Conservation (phyloP, 2,113 vertebrate species). For the Scytalopus superciliaris region DNA sequence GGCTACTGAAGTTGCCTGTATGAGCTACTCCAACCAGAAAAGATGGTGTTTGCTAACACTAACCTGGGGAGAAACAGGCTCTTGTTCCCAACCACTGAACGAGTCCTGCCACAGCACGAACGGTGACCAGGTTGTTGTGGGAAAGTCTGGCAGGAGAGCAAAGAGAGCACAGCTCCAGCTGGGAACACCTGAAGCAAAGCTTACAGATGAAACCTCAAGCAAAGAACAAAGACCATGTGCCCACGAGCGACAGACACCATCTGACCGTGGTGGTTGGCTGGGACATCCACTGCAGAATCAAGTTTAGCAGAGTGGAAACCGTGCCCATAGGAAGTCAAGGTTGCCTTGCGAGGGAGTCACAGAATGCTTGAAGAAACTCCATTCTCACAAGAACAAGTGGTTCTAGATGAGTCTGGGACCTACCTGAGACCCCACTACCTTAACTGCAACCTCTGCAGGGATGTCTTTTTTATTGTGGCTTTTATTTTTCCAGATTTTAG, state of each 20-base stretch:
- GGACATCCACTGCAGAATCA: neutral
- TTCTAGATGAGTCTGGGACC: neutral
- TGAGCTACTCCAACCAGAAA: neutral
- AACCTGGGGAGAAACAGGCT: neutral
- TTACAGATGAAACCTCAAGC: neutral
- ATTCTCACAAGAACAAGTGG: rapidly evolving
- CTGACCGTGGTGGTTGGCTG: neutral
- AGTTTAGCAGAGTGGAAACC: neutral
- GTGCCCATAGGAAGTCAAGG: neutral
- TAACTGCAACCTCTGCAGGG: too few species aligned
- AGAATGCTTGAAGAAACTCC: neutral
- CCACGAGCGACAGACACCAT: neutral
- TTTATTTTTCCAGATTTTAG: neutral
- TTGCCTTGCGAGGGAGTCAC: neutral
- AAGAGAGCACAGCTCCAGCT: neutral
- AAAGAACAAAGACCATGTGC: neutral
- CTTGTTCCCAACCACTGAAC: neutral
- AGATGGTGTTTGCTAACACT: neutral
- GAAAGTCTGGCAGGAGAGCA: neutral
- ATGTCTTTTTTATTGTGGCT: neutral
- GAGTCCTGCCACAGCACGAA: neutral
- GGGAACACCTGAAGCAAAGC: slow-evolving; percentile 25
- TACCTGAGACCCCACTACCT: neutral
- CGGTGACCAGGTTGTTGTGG: neutral
- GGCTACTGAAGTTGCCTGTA: neutral